Evolutionary conservation across 2,888 invertebrate genomes (phyloP).

Genomic region (Osedax frankpressi): DNA sequence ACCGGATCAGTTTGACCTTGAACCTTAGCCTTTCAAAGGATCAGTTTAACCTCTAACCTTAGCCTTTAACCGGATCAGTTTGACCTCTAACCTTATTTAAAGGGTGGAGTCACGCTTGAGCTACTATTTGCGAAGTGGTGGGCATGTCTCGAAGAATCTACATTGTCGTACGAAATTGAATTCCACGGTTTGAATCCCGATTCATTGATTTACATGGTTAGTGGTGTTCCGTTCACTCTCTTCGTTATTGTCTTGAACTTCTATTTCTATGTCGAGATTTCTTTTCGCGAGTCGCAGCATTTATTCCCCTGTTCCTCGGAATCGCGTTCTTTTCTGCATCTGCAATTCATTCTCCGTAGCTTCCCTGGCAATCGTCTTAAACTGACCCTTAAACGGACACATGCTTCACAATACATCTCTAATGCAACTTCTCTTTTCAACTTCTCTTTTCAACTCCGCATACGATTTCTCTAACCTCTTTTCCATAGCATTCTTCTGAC

Average conservation of each 20-base stretch:
- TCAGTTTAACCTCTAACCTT: no score
- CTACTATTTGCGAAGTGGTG: conserved; percentile 84
- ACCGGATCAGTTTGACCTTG: no score
- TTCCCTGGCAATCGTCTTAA: no score
- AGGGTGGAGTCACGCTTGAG: conserved; percentile 57
- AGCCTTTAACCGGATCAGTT: neutral
- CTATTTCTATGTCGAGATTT: conserved; percentile 64
- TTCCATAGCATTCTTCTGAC: conserved; percentile 61
- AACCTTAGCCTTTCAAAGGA: no score
- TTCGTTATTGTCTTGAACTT: conserved; percentile 59
- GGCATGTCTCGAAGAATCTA: conserved; percentile 68
- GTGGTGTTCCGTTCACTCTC: conserved; percentile 60
- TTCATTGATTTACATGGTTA: conserved; percentile 54
- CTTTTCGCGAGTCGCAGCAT: conserved; percentile 59
- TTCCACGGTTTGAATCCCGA: conserved; percentile 71
- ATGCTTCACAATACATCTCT: no score
- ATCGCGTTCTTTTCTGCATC: no score
- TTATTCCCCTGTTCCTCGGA: no score
- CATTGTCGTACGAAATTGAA: conserved; percentile 51
- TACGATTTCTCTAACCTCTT: no score
- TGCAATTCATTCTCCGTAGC: no score
- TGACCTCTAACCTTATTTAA: neutral
- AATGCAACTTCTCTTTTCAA: no score
- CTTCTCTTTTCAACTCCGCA: no score
- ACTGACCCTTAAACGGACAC: no score